A percentile compares a stretch with the other conserved stretches of the same genome.
These are phyloP conservation scores for Sapayoa aenigma DNA, from an alignment of 2,113 vertebrate genomes.

Conservation along the genomic window DNA sequence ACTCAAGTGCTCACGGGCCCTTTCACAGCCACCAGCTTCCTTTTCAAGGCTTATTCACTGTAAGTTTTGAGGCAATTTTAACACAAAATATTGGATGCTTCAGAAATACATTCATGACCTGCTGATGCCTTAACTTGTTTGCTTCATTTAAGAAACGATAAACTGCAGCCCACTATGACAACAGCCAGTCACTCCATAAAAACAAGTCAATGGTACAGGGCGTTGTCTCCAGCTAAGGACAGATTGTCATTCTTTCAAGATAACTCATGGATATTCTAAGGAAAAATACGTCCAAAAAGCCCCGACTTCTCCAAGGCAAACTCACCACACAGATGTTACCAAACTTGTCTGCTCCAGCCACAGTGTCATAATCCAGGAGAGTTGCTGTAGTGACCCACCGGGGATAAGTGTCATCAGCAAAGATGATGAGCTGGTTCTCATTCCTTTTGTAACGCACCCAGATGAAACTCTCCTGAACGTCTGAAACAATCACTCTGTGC, in stretches of 20 bases:
- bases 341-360: conserved; percentile 97
- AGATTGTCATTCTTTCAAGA: conserved; percentile 32
- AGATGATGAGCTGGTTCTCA: conserved; percentile 98
- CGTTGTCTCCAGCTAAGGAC: neutral
- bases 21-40: neutral
- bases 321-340: conserved; percentile 97
- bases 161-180: neutral
- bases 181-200: neutral
- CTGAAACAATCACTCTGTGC: conserved; percentile 92
- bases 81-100: neutral
- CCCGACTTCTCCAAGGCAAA: neutral
- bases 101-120: neutral
- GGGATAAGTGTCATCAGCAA: conserved; percentile 95
- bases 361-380: conserved; percentile 94
- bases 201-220: conserved; percentile 33
- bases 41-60: neutral
- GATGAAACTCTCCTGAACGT: conserved; percentile 96
- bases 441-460: conserved; percentile 97
- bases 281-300: neutral
- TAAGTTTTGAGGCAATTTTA: neutral
- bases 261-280: conserved; percentile 26
- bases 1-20: neutral
- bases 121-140: neutral
- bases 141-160: neutral
- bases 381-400: conserved; percentile 96